Conservation (phyloP, 2,888 invertebrate species). For the Heliconius ethilla region DNA sequence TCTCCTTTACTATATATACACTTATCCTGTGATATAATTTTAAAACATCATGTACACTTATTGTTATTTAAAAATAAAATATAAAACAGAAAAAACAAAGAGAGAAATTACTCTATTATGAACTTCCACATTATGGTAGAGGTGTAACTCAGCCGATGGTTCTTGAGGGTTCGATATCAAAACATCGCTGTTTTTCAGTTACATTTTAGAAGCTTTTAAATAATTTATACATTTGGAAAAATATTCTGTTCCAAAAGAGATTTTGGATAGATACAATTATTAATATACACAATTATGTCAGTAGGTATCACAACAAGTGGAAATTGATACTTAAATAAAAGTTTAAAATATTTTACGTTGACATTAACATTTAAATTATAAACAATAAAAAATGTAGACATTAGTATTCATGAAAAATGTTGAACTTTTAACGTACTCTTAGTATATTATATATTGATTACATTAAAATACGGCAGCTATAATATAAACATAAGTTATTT, state of each 20-base stretch:
- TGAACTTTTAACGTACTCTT: not conserved
- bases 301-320: not conserved
- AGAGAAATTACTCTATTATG: too few species aligned
- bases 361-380: not conserved
- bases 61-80: too few species aligned
- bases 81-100: too few species aligned
- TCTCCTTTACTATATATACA: not conserved
- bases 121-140: too few species aligned
- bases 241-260: not conserved
- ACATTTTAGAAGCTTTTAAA: too few species aligned
- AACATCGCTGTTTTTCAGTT: too few species aligned
- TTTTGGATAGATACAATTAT: not conserved
- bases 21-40: not conserved
- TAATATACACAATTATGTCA: not conserved
- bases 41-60: not conserved
- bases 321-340: not conserved
- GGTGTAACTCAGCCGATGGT: too few species aligned
- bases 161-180: too few species aligned
- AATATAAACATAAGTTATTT: constrained; percentile 11
- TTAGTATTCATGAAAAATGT: too few species aligned
- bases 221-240: not conserved
- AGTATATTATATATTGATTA: not conserved
- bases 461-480: not conserved
- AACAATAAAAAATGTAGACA: too few species aligned
- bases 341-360: not conserved